Evolutionary conservation across 2,888 invertebrate species (phyloP), one percentile per base, ranked within the genome.

Genomic region (Diabrotica balteata): DNA sequence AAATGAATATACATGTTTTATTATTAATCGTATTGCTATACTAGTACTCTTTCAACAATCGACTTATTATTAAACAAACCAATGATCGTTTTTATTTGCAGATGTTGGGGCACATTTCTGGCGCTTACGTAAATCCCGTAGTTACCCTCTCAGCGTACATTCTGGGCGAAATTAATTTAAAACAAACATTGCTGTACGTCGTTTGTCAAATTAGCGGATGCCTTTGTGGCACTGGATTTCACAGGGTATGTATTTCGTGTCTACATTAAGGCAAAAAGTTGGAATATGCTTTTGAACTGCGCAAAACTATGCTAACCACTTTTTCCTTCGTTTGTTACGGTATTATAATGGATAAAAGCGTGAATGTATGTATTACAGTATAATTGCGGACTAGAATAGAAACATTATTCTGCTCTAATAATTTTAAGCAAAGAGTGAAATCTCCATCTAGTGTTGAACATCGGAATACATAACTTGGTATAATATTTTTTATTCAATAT

Each of bases 91-190:
- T 32, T 32, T 32, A 53, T 58, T 85, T 84, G 65, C 83, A 90
- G 87, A 89, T 89, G 64, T 90, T 92, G 72, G 93, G 91, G 2
- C 93, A 92, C 78, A 86, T 93, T 59, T 93, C 93, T 51, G 92
- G 91, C n/a, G 91, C 92, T 0, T 91, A 91, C 78, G 85, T 93
- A 77, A 94, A 94, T 82, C 93, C 93, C 0, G 88, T 90, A 0
- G 90, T 93, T 2, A 91, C 92, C 0, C 79, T 91, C 5, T 89
- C 89, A 0, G 88, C 91, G 0, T 83, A 88, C 2, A 83, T 91
- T 47, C 85, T 88, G 78, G 88, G 89, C 0, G 82, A 84, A 50
- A 86, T 87, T 61, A 83, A 88, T 1, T 75, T 87, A 4, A 79
- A 84, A 8, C 85, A 90, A 67, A 89, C 88, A 0, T 80, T 87